Evolutionary conservation across 2,888 invertebrate genomes (phyloP), one percentile per base, ranked within the genome.

Genomic region (Cephonodes hylas): DNA sequence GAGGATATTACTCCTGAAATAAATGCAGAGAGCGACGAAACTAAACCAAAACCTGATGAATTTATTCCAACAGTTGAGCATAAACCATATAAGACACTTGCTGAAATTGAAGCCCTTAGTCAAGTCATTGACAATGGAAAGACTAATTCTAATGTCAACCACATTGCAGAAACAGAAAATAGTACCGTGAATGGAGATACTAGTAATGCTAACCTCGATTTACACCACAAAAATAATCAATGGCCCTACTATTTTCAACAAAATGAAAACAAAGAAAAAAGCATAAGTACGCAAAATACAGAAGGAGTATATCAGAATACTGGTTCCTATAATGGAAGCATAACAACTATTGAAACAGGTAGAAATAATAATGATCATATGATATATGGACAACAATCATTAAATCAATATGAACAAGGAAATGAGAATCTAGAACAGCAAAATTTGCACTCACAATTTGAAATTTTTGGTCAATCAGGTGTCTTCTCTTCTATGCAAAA

Each of bases 401-500:
- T 61, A 13, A 44, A 64, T 10, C 46, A 60, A 7, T 64, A 62
- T 48, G 60, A 38, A 0, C 53, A 64, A 7, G 48, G 65, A 45
- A 60, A 1, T 42, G 58, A 46, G 5, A 53, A 48, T 44, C 22
- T 59, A 20, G 22, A 58, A 2, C 60, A 63, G 22, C 58, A 53
- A 38, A 38, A 38, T n/a, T 38, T 5, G 38, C 53, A 42, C 64
- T 60, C 65, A 62, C 45, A 71, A 64, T 59, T 58, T 48, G 15
- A 42, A 13, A 23, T 7, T 27, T 61, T 65, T 34, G 65, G 62
- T 62, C 56, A 63, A 45, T 62, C 69, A 59, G 60, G 58, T 31
- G 42, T 66, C 20, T 48, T 61, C 18, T 60, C 65, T 10, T 59
- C 66, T 23, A 73, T 78, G 69, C 64, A 59, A 46, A 56, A 64